A percentile compares a stretch with the other conserved stretches of the same genome.
Evolutionary conservation across 2,888 invertebrate species (phyloP).

Genomic region (Lochmaea crataegi): DNA sequence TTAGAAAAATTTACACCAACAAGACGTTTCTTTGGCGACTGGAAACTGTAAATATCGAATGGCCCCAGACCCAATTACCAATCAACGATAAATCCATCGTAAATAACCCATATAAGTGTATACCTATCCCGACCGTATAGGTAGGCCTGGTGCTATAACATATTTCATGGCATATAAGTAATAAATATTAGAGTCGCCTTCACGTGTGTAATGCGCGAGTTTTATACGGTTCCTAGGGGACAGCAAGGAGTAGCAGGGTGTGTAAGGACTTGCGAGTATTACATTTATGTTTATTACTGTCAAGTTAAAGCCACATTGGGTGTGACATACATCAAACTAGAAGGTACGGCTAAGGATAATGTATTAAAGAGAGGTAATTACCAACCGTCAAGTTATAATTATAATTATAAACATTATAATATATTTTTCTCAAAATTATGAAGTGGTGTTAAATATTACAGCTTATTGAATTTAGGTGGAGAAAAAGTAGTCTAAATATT

Average conservation of each 20-base stretch:
- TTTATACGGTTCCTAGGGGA: conserved; percentile 42
- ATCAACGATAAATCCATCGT: conserved; percentile 40
- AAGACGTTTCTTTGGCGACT: background rate
- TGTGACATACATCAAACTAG: conserved; percentile 23
- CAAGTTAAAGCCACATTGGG: conserved; percentile 33
- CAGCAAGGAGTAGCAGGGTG: conserved; percentile 38
- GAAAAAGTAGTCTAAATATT: too few relatives aligned
- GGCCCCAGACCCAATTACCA: conserved; percentile 19
- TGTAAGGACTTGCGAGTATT: conserved; percentile 42
- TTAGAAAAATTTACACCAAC: too few relatives aligned
- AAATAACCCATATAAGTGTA: conserved; percentile 31
- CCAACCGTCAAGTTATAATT: too few relatives aligned
- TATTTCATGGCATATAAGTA: conserved; percentile 41
- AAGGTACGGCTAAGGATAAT: background rate
- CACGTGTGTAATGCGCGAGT: conserved; percentile 40
- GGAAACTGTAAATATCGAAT: conserved; percentile 3
- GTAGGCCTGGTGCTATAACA: conserved; percentile 34
- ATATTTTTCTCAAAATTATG: too few relatives aligned
- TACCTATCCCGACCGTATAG: conserved; percentile 17
- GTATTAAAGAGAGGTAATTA: background rate
- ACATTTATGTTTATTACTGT: conserved; percentile 47
- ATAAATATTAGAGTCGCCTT: conserved; percentile 45
- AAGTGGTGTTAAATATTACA: too few relatives aligned
- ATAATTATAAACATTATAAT: too few relatives aligned
- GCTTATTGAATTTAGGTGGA: too few relatives aligned